Conservation (phyloP, 2,888 invertebrate genomes). For the Pycnomerus fuliginosus region DNA sequence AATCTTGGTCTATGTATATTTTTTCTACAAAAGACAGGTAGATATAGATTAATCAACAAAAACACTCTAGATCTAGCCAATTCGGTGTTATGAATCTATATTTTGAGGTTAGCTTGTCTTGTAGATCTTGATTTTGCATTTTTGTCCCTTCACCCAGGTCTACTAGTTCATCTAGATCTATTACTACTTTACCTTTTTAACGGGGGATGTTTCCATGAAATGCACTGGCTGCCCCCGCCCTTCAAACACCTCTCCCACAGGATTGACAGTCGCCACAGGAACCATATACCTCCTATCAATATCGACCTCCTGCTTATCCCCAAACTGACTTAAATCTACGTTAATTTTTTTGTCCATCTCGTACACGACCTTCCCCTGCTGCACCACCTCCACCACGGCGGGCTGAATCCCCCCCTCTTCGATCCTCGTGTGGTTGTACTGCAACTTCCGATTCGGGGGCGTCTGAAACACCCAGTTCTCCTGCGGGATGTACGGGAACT, state of each 20-base stretch:
- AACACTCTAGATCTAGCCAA: no score
- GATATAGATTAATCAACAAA: no score
- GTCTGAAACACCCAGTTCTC: conserved; percentile 19
- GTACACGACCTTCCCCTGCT: conserved; percentile 11
- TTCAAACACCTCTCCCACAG: no score
- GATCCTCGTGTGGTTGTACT: conserved; percentile 4
- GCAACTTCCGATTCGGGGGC: conserved; percentile 19
- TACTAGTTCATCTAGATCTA: no score
- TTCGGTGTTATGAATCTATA: no score
- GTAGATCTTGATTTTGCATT: no score
- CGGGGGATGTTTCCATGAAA: background rate
- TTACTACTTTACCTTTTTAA: no score
- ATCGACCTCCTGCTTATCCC: conserved; percentile 10
- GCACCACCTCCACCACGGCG: conserved; percentile 8
- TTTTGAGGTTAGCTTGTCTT: no score
- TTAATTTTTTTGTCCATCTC: conserved; percentile 15
- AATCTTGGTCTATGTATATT: no score
- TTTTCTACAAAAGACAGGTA: no score
- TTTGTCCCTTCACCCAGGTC: no score
- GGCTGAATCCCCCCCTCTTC: conserved; percentile 11
- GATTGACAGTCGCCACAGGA: conserved; percentile 4
- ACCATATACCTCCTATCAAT: conserved; percentile 19
- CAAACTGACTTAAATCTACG: conserved; percentile 6
- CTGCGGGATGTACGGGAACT: conserved; percentile 17
- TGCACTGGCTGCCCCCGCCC: no score